Percentiles rank a stretch among this genome's conserved stretches.
Conservation (phyloP, 2,888 invertebrate genomes). For the Cosmia trapezina region DNA sequence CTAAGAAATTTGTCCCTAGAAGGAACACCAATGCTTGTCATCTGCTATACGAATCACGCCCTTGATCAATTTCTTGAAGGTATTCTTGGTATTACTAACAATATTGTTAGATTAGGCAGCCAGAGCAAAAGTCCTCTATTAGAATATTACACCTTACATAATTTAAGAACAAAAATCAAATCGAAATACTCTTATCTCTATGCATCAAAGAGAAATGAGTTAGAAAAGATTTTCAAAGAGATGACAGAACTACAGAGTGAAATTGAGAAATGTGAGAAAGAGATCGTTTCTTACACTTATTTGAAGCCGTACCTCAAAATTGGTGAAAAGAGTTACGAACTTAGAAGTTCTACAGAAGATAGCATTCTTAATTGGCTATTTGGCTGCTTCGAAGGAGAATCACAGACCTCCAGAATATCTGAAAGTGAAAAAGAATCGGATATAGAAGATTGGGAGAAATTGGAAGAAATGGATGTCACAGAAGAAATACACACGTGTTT, state of each 20-base stretch:
- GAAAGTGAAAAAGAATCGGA: constrained; percentile 77
- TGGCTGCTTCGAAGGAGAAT: constrained; percentile 69
- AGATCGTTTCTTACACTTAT: constrained; percentile 77
- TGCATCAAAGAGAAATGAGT: constrained; percentile 76
- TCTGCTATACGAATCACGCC: constrained; percentile 96
- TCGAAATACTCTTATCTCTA: constrained; percentile 82
- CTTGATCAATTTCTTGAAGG: constrained; percentile 96
- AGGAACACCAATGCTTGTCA: constrained; percentile 93
- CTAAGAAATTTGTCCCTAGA: constrained; percentile 91
- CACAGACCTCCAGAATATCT: constrained; percentile 58
- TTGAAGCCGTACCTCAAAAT: constrained; percentile 77
- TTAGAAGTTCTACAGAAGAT: constrained; percentile 77
- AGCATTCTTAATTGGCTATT: constrained; percentile 82
- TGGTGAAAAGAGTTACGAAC: constrained; percentile 68
- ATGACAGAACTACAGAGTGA: constrained; percentile 82
- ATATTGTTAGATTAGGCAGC: constrained; percentile 93
- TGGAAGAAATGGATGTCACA: constrained; percentile 54
- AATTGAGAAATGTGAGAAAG: constrained; percentile 83
- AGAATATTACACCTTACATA: constrained; percentile 87
- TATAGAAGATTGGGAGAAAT: constrained; percentile 63
- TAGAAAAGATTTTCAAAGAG: constrained; percentile 78
- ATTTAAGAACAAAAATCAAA: constrained; percentile 78
- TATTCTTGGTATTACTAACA: constrained; percentile 89
- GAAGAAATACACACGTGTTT: constrained; percentile 80
- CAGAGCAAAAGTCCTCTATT: constrained; percentile 91